Evolutionary conservation across 1,140 invertebrate species (phyloP).

Genomic region (Drosophila persimilis): DNA sequence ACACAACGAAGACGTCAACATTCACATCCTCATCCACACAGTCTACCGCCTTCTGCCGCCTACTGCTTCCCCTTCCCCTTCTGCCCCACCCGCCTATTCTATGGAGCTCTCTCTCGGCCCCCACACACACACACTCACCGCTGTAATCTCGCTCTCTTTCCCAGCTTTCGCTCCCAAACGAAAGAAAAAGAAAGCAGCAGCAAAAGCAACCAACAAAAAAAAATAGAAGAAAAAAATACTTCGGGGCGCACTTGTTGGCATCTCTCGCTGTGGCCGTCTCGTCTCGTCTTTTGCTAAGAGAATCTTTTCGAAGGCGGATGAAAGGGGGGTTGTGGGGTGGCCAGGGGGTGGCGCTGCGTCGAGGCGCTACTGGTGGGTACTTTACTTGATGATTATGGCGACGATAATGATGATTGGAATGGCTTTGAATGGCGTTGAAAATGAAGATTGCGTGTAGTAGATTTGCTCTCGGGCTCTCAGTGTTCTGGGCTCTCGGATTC

Average conservation of each 20-base stretch:
- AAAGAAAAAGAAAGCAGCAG: slow-evolving; percentile 2
- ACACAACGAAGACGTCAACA: slow-evolving; percentile 74
- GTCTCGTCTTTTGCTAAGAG: slow-evolving; percentile 23
- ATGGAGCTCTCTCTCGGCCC: slow-evolving; percentile 19
- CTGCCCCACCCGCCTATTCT: slow-evolving; percentile 2
- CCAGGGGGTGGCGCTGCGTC: slow-evolving; percentile 17
- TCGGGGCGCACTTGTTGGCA: slow-evolving; percentile 74
- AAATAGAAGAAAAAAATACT: slow-evolving; percentile 34
- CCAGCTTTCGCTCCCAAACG: slow-evolving; percentile 4
- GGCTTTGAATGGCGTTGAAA: slow-evolving; percentile 83
- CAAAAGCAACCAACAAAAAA: not conserved
- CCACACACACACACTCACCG: slow-evolving; percentile 2
- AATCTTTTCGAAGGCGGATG: slow-evolving; percentile 30
- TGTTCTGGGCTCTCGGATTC: slow-evolving; percentile 2
- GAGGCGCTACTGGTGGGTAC: slow-evolving; percentile 81
- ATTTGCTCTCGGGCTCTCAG: slow-evolving; percentile 55
- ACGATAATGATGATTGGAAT: slow-evolving; percentile 83
- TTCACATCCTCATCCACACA: slow-evolving; percentile 34
- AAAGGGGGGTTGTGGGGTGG: not conserved
- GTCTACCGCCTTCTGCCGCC: not conserved
- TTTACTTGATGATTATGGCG: slow-evolving; percentile 83
- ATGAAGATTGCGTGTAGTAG: slow-evolving; percentile 83
- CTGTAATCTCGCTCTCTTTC: slow-evolving; percentile 1
- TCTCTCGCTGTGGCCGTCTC: slow-evolving; percentile 22
- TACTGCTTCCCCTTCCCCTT: not conserved